Evolutionary conservation across 1,140 invertebrate species (phyloP).

Genomic region (Adelges cooleyi): DNA sequence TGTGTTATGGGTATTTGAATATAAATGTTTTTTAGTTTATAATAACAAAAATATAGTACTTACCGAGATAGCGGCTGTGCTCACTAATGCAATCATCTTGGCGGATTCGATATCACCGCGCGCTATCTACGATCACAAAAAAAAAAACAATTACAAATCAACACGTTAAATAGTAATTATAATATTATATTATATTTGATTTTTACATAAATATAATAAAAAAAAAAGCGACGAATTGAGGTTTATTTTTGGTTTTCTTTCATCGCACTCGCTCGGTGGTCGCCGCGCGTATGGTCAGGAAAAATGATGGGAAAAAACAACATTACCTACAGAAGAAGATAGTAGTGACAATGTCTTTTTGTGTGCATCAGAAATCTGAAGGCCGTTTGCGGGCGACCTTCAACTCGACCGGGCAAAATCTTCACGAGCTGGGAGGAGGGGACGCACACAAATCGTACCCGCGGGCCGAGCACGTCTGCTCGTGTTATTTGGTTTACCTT

Average conservation of each 20-base stretch:
- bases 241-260: no score
- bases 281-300: constrained; percentile 1
- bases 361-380: constrained; percentile 16
- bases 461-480: neutral
- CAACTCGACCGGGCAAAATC: constrained; percentile 17
- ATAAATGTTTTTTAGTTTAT: no score
- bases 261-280: neutral
- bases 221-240: neutral
- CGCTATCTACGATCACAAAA: neutral
- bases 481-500: no score
- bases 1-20: no score
- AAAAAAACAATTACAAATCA: neutral
- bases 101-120: neutral
- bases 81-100: neutral
- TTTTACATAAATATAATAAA: neutral
- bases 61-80: neutral
- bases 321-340: constrained; percentile 20
- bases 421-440: neutral
- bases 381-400: constrained; percentile 9
- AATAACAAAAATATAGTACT: no score
- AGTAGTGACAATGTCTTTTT: constrained; percentile 20
- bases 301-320: constrained; percentile 14
- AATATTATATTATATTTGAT: no score
- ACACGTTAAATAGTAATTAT: no score
- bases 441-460: neutral